A percentile compares a stretch with the other conserved stretches of the same genome.
phyloP scores from a whole-genome alignment of 1,140 invertebrate genomes.

The Drosophila ambigua region DNA sequence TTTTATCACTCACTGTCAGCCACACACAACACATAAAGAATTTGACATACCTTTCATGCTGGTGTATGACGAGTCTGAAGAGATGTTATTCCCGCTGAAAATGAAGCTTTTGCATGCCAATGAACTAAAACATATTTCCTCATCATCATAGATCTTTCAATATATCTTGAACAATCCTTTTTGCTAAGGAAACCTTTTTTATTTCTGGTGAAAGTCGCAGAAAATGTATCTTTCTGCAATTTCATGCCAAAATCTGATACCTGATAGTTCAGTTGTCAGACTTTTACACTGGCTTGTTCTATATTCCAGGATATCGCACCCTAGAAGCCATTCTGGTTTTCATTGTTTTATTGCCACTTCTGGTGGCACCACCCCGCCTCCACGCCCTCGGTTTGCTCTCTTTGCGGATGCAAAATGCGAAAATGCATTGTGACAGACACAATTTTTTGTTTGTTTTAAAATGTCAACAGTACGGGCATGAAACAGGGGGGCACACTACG shows the following conservation, averaged over 20 bases:
- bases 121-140: no score
- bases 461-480: constrained; percentile 44
- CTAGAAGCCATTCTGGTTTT: constrained; percentile 17
- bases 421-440: constrained; percentile 62
- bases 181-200: no score
- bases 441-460: constrained; percentile 31
- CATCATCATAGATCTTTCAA: no score
- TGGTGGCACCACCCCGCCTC: background rate
- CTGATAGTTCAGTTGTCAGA: no score
- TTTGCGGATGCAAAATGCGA: constrained; percentile 45
- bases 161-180: no score
- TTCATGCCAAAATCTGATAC: no score
- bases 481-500: constrained; percentile 15
- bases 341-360: constrained; percentile 47
- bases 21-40: constrained; percentile 22
- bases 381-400: constrained; percentile 6
- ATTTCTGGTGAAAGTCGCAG: no score
- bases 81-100: no score
- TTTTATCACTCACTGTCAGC: constrained; percentile 75
- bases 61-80: background rate
- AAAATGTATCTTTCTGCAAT: background rate
- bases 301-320: no score
- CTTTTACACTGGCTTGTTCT: no score
- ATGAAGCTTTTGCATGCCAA: no score
- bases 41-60: constrained; percentile 6